These are phyloP conservation scores for Campaea margaritaria DNA, from an alignment of 2,888 invertebrate genomes.

Conservation along the genomic window DNA sequence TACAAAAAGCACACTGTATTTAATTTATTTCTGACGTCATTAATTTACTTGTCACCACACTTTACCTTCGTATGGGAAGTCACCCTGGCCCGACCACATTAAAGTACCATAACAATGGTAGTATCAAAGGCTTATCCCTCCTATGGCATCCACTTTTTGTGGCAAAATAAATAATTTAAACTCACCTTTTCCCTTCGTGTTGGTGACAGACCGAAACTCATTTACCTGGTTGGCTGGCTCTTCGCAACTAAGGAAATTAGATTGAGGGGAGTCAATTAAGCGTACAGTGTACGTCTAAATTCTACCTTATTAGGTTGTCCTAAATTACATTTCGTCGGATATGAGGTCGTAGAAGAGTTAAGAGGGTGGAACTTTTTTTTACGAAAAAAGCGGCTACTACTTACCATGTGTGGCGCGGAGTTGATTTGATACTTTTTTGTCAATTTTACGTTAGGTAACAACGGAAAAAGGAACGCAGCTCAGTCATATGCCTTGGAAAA, in stretches of 20 bases:
- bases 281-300: slow-evolving; percentile 35
- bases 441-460: no score
- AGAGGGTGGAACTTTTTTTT: neutral
- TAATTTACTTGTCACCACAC: no score
- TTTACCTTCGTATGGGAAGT: no score
- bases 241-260: slow-evolving; percentile 49
- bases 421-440: neutral
- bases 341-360: neutral
- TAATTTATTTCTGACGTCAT: no score
- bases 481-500: no score
- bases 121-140: neutral
- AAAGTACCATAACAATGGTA: no score
- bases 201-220: slow-evolving; percentile 38
- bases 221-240: slow-evolving; percentile 41
- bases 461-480: no score
- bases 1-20: no score
- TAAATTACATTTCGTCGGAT: slow-evolving; percentile 11
- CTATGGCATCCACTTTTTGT: neutral
- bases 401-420: neutral
- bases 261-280: slow-evolving; percentile 52
- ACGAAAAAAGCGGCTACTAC: neutral
- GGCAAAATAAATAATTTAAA: slow-evolving; percentile 1
- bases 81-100: no score
- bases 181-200: slow-evolving; percentile 27
- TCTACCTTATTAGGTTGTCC: slow-evolving; percentile 34